These are phyloP conservation scores for Akabosia matsudoensis DNA, from an alignment of 1,140 invertebrate species.

Conservation along the genomic window DNA sequence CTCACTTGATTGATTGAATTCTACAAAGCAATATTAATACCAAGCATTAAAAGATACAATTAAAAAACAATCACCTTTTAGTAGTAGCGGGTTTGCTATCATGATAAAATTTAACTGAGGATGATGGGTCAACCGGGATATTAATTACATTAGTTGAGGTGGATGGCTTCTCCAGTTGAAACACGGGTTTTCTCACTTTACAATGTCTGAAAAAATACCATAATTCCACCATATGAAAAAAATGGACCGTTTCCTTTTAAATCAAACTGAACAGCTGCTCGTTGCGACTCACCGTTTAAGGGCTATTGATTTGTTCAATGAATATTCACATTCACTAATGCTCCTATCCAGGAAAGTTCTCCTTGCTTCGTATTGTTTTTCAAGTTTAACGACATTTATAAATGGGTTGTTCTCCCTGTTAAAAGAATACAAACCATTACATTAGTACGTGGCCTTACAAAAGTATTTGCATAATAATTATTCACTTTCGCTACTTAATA, in stretches of 20 bases:
- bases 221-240: not conserved
- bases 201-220: constrained; percentile 9
- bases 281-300: not conserved
- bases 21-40: not conserved
- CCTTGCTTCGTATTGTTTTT: constrained; percentile 11
- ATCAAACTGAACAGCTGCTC: not conserved
- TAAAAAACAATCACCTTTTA: constrained; percentile 6
- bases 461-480: no score
- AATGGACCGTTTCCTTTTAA: not conserved
- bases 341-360: not conserved
- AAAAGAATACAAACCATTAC: not conserved
- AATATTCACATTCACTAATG: constrained; percentile 12
- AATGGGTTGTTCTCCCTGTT: constrained; percentile 8
- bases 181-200: constrained; percentile 11
- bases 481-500: not conserved
- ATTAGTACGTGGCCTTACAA: no score
- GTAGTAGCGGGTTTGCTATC: constrained; percentile 6
- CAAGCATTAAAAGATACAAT: not conserved
- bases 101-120: constrained; percentile 16
- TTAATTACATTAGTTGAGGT: not conserved
- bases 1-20: not conserved
- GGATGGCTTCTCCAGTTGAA: constrained; percentile 10
- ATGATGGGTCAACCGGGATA: not conserved
- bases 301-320: not conserved
- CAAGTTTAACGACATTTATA: not conserved